Conservation (phyloP, 2,888 invertebrate species). For the Acanthacorydalis orientalis region DNA sequence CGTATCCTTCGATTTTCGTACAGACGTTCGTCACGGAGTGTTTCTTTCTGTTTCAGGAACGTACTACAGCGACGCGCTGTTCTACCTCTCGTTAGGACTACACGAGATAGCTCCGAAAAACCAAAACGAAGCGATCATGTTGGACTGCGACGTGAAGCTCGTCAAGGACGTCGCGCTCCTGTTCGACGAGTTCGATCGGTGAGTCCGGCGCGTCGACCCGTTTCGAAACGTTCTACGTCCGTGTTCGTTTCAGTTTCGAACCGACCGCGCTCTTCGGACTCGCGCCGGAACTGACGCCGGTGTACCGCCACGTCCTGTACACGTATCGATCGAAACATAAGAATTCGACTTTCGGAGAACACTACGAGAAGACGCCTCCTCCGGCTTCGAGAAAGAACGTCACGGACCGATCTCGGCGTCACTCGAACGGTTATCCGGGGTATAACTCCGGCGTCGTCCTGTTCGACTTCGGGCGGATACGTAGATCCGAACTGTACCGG, state of each 20-base stretch:
- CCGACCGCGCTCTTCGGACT: conserved; percentile 48
- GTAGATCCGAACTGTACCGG: conserved; percentile 41
- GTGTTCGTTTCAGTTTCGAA: conserved; percentile 31
- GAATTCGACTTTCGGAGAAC: conserved; percentile 35
- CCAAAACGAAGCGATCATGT: conserved; percentile 45
- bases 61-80: conserved; percentile 63
- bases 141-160: conserved; percentile 66
- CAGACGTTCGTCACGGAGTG: neutral
- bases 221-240: neutral
- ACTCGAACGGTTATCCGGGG: conserved; percentile 46
- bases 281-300: conserved; percentile 58
- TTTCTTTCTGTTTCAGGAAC: conserved; percentile 28
- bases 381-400: conserved; percentile 8
- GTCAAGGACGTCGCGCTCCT: conserved; percentile 46
- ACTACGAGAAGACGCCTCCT: conserved; percentile 22
- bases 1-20: neutral
- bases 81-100: conserved; percentile 58
- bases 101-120: conserved; percentile 45
- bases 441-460: conserved; percentile 68
- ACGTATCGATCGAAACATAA: conserved; percentile 45
- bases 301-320: conserved; percentile 58
- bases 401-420: conserved; percentile 9
- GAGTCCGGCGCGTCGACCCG: conserved; percentile 11
- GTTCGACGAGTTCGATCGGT: conserved; percentile 46
- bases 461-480: conserved; percentile 46